Evolutionary conservation across 2,888 invertebrate genomes (phyloP), one percentile per base, ranked within the genome.

Genomic region (Plemyria rubiginata): DNA sequence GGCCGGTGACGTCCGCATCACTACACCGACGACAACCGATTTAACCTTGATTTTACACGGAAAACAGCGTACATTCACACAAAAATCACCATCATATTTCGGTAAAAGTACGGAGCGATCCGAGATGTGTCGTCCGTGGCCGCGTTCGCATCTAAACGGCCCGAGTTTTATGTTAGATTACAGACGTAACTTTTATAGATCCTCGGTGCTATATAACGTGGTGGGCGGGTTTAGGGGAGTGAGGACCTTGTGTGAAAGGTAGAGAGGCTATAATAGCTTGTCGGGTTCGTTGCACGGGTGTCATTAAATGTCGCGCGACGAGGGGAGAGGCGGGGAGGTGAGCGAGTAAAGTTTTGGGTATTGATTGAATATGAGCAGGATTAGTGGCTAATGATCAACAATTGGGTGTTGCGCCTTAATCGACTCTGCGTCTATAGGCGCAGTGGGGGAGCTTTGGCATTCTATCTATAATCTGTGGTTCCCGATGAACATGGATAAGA

Each of bases 121-220:
- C 84, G 92, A 92, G 92, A 92, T 92, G 92, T 92, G 92, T 91
- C 92, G 90, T 87, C 92, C 91, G 90, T 90, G 86, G 90, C 90
- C 91, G 91, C 92, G 91, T 92, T 92, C 92, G 87, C 92, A 92
- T 92, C 92, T 92, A 92, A 92, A 92, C 92, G 92, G 92, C 91
- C 92, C 90, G 92, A 92, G 91, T 92, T 92, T 92, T 92, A 92
- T 92, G 92, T 92, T 92, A 92, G 92, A 92, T 92, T 92, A 92
- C 92, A 92, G 92, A 92, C 92, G 92, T 92, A 92, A 92, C 92
- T 92, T 92, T 92, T 92, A 92, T 92, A 92, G 92, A 92, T 92
- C 92, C 92, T 92, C 92, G 90, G 92, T 92, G 92, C 92, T 92
- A 92, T 92, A 92, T 92, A 92, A 92, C 92, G 91, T 88, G 90